phyloP scores from a whole-genome alignment of 2,888 invertebrate species.

The Stenodera caucasica region DNA sequence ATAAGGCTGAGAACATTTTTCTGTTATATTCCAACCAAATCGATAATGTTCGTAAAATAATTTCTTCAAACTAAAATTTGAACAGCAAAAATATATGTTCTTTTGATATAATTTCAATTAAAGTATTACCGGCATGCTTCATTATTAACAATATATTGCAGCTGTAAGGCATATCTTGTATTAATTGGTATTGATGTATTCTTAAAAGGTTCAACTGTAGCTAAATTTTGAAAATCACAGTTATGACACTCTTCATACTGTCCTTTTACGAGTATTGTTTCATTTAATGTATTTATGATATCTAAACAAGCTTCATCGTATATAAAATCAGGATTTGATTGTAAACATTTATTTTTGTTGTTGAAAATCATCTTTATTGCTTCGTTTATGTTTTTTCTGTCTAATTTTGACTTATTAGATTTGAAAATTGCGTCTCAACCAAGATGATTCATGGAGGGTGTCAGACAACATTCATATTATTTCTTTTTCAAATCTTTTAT shows the following conservation, averaged over 20 bases:
- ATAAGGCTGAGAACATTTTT: constrained; percentile 44
- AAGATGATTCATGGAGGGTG: background rate
- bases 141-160: constrained; percentile 40
- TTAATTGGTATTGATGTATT: constrained; percentile 48
- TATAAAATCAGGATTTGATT: constrained; percentile 39
- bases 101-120: too few species aligned
- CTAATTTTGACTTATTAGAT: background rate
- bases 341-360: constrained; percentile 42
- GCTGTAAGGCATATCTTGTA: constrained; percentile 48
- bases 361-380: constrained; percentile 33
- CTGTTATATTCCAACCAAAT: constrained; percentile 53
- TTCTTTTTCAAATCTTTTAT: background rate
- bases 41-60: constrained; percentile 53
- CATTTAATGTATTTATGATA: constrained; percentile 45
- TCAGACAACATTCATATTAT: background rate
- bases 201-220: constrained; percentile 35
- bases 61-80: constrained; percentile 44
- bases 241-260: constrained; percentile 54
- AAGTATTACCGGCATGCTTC: constrained; percentile 45
- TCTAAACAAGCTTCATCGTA: constrained; percentile 55
- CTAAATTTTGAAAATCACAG: constrained; percentile 49
- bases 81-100: constrained; percentile 4
- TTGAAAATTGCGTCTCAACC: background rate
- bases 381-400: background rate
- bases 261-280: constrained; percentile 43